Percentiles rank a stretch among this genome's conserved stretches.
Evolutionary conservation across 2,888 invertebrate genomes (phyloP).

Genomic region (Anoncus sp.): DNA sequence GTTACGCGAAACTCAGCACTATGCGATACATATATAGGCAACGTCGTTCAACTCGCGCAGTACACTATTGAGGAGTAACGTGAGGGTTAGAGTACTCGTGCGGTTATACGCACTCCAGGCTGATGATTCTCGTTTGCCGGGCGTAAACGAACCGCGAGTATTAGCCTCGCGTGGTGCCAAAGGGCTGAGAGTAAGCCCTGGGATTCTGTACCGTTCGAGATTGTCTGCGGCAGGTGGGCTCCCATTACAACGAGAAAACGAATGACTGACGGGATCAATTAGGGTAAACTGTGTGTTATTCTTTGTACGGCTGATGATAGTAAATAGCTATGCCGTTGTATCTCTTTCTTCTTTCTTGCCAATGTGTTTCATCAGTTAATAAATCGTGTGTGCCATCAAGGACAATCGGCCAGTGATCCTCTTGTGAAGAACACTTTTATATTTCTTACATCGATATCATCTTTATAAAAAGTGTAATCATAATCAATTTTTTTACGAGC

Average conservation of each 20-base stretch:
- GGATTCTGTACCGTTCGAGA: not conserved
- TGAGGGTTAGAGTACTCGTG: slow-evolving; percentile 9
- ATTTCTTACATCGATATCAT: not conserved
- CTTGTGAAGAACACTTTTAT: not conserved
- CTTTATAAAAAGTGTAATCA: not conserved
- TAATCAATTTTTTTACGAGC: no score
- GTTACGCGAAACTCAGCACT: slow-evolving; percentile 43
- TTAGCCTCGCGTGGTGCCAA: slow-evolving; percentile 17
- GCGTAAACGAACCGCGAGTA: slow-evolving; percentile 33
- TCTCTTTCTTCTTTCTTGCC: not conserved
- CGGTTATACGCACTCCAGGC: slow-evolving; percentile 11
- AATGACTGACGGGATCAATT: not conserved
- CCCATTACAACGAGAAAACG: not conserved
- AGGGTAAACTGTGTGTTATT: not conserved
- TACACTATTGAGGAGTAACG: slow-evolving; percentile 17
- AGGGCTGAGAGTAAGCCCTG: slow-evolving; percentile 19
- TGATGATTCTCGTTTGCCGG: slow-evolving; percentile 23
- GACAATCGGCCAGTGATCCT: not conserved
- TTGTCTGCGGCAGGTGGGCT: not conserved
- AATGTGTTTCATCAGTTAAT: not conserved
- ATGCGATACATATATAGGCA: slow-evolving; percentile 11
- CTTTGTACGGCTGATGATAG: not conserved
- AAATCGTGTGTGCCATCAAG: not conserved
- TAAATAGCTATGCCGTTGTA: not conserved
- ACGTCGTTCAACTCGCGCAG: slow-evolving; percentile 23